Evolutionary conservation across 1,140 invertebrate genomes (phyloP), one percentile per base, ranked within the genome.

Genomic region (Trichonephila clavipes): DNA sequence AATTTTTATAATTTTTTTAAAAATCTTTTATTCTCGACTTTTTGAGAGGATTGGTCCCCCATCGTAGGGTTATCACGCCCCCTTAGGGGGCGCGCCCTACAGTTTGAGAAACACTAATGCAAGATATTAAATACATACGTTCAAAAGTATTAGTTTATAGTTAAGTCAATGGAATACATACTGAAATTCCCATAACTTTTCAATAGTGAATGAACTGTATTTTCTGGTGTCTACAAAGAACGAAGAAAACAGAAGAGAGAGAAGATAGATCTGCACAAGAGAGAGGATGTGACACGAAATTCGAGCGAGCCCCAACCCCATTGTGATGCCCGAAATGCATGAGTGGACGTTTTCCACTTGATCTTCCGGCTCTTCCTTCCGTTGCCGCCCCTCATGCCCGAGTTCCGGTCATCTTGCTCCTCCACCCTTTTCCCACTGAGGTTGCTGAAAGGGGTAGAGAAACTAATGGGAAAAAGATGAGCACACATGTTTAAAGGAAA

Each of bases 351-450:
- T 61, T 90, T 90, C 89, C 91, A 87, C 91, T 87, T 72, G 82
- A 86, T 92, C 91, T 87, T 92, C 91, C 91, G 91, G 44, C 66
- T 87, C 91, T 92, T 92, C 91, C 91, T 87, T 92, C 91, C 91
- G 91, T 21, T 24, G 82, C 8, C n/a, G 40, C 44, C 88, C 88
- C 28, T 44, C 7, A 69, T 24, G 51, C 16, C 21, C 28, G 21
- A 44, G 72, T 92, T 92, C 91, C 91, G 91, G 91, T 92, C 91
- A 92, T 40, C 51, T 8, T 18, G 2, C 51, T 5, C 5, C 2
- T 10, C 62, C 66, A 58, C 88, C 88, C 88, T 28, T 59, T 59
- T 21, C 12, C 83, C n/a, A 10, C 58, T 66, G 58, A 19, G 2
- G 21, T 4, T 51, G 12, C 44, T 28, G 88, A 81, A 90, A 91